These are phyloP conservation scores for Potorous gilbertii DNA, from an alignment of 2,797 vertebrate genomes.

Conservation along the genomic window DNA sequence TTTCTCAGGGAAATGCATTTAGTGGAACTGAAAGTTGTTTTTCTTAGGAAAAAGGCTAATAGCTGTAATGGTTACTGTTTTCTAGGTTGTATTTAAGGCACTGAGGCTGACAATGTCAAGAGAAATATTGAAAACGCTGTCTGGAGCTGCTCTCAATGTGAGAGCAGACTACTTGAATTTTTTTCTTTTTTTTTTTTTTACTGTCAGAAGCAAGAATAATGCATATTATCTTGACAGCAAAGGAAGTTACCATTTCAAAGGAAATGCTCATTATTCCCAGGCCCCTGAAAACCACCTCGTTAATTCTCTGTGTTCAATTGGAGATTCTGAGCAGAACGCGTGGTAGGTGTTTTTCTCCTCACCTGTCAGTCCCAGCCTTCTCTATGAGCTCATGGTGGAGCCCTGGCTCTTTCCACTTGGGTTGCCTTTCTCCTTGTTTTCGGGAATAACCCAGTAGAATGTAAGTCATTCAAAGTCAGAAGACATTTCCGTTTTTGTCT, in stretches of 20 bases:
- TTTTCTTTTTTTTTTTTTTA: constrained; percentile 46
- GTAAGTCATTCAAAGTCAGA: not conserved
- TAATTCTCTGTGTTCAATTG: constrained; percentile 45
- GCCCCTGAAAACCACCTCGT: constrained; percentile 41
- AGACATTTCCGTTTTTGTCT: not conserved
- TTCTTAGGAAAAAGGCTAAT: not conserved
- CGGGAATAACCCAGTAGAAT: not conserved
- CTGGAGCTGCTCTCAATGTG: not conserved
- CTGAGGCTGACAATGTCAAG: constrained; percentile 9
- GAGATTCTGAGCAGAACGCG: constrained; percentile 61
- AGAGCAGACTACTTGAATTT: constrained; percentile 6
- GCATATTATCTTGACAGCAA: constrained; percentile 57
- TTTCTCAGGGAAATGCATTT: not conserved
- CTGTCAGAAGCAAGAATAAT: constrained; percentile 49
- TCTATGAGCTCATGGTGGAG: constrained; percentile 58
- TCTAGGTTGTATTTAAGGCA: not conserved
- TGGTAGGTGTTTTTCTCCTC: constrained; percentile 45
- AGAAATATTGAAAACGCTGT: constrained; percentile 36
- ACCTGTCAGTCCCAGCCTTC: constrained; percentile 48
- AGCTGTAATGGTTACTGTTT: not conserved
- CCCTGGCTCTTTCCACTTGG: constrained; percentile 58
- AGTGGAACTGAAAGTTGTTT: constrained; percentile 19
- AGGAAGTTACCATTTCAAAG: constrained; percentile 68
- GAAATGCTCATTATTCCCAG: constrained; percentile 70
- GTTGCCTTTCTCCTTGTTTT: constrained; percentile 35